Evolutionary conservation across 2,888 invertebrate species (phyloP), one percentile per base, ranked within the genome.

Genomic region (Stegana nigrithorax): DNA sequence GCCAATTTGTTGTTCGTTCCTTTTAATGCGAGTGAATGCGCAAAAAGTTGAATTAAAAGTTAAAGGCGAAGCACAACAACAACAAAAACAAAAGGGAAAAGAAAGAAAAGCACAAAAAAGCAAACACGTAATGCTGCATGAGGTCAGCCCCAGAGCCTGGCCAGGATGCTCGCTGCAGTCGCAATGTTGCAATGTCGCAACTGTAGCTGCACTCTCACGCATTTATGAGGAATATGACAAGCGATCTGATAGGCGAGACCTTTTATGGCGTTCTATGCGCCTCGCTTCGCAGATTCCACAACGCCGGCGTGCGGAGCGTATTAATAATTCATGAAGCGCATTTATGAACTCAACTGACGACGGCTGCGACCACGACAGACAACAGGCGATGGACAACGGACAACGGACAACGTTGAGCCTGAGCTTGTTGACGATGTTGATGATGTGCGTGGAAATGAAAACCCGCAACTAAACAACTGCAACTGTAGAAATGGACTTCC

Each of bases 141-240:
- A n/a, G n/a, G n/a, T n/a, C n/a, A n/a, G n/a, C n/a, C n/a, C n/a
- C n/a, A n/a, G n/a, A n/a, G n/a, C n/a, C n/a, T n/a, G n/a, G n/a
- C 32, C 21, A 53, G 32, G 53, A 32, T 12, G 32, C 26, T 55
- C 12, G 53, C 4, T 17, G 23, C 47, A 47, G 23, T 47, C 23
- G 23, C 21, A 47, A 23, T 21, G 23, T 17, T n/a, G 8, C 44
- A 8, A 44, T 17, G 44, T 14, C 45, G 6, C 5, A n/a, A 26
- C 50, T 26, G 26, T 21, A 14, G 32, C 39, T 32, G 32, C 32
- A 62, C 70, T 67, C 70, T 67, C 78, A 66, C 66, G 73, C 62
- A 77, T 75, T 61, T 78, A 79, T 78, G 79, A 78, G 78, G 75
- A 77, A 73, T 78, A 78, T 78, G 77, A 78, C 78, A 78, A 74